Evolutionary conservation across 2,888 invertebrate genomes (phyloP), one percentile per base, ranked within the genome.

Genomic region (Eudasyphora cyanicolor): DNA sequence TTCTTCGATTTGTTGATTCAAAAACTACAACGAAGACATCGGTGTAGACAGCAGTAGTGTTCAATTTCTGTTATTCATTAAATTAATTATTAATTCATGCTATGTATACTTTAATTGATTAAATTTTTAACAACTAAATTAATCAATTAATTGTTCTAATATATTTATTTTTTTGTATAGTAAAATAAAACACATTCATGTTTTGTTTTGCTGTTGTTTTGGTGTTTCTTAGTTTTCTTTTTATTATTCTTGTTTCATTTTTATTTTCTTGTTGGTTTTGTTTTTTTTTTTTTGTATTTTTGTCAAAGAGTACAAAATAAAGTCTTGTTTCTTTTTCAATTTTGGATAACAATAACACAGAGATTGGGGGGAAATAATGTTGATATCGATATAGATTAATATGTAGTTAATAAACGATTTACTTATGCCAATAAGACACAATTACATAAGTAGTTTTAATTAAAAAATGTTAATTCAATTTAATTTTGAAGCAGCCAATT

Each of bases 271-370:
- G 10, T 62, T 64, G 10, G 64, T 32, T 74, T 62, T 29, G 6
- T 32, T 8, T n/a, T 62, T 24, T 62, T 62, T 64, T 10, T 64
- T 21, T 62, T 7, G 62, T 14, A n/a, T n/a, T 80, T 79, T 77
- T 74, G 69, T 35, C 76, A 49, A 76, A 84, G 81, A 84, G 84
- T 84, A 84, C 84, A 84, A 84, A 84, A 81, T 84, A 83, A 83
- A 83, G 51, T 83, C 83, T 32, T 77, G 76, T 62, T 83, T 79
- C 79, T 67, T 82, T 79, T 57, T 57, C 51, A 57, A 57, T 57
- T 24, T 45, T 57, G 8, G 24, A 57, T 57, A 57, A 57, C 24
- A 84, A 83, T 84, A 84, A 75, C 81, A 84, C 84, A 84, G 81
- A 57, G n/a, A n/a, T n/a, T 57, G 24, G 14, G 24, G 24, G 5